Evolutionary conservation across 1,140 invertebrate genomes (phyloP).

Genomic region (Caenorhabditis brenneri): DNA sequence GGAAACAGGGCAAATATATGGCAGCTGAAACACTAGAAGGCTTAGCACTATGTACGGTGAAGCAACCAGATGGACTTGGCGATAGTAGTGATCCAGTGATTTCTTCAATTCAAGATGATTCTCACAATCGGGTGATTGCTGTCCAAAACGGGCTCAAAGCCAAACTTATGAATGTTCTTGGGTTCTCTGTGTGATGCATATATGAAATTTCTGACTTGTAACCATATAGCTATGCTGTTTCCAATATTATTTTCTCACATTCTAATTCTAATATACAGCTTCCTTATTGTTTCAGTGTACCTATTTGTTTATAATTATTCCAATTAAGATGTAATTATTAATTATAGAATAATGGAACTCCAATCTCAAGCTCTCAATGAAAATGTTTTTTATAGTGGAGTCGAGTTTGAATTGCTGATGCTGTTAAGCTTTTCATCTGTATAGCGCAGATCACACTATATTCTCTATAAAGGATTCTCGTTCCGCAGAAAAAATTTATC

Average conservation of each 20-base stretch:
- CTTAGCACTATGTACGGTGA: slow-evolving; percentile 87
- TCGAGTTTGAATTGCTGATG: too few relatives aligned
- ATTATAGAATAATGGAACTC: too few relatives aligned
- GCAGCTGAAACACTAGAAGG: slow-evolving; percentile 96
- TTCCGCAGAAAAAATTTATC: too few relatives aligned
- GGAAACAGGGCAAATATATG: slow-evolving; percentile 94
- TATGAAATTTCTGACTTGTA: too few relatives aligned
- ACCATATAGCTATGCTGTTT: too few relatives aligned
- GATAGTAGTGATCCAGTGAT: background rate
- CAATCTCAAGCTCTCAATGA: too few relatives aligned
- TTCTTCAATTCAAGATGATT: background rate
- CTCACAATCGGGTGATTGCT: background rate
- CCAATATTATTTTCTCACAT: too few relatives aligned
- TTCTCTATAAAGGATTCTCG: too few relatives aligned
- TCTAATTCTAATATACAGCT: background rate
- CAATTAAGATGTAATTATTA: background rate
- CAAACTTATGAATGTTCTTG: background rate
- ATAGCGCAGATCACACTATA: too few relatives aligned
- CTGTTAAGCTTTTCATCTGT: too few relatives aligned
- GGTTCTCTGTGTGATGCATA: background rate
- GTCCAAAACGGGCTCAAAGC: background rate
- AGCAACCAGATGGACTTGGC: slow-evolving; percentile 65
- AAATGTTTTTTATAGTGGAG: too few relatives aligned
- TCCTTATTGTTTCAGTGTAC: background rate
- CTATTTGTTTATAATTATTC: background rate